phyloP scores from a whole-genome alignment of 2,113 vertebrate species.

The Vulpes ferrilata region DNA sequence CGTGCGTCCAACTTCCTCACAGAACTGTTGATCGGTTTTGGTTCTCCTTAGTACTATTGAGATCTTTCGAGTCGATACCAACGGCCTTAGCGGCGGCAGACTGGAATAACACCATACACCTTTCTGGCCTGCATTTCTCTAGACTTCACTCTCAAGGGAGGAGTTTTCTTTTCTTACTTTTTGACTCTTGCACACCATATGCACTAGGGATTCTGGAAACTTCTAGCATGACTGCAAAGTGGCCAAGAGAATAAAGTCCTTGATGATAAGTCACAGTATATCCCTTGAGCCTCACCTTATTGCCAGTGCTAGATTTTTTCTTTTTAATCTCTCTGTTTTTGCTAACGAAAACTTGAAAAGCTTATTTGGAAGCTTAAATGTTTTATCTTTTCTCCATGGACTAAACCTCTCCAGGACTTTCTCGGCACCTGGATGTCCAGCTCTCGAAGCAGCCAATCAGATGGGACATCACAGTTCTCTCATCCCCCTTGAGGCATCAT shows the following conservation, averaged over 20 bases:
- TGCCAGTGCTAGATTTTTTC: conserved; percentile 89
- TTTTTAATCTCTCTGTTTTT: conserved; percentile 86
- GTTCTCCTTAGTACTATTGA: conserved; percentile 87
- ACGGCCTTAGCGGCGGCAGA: conserved; percentile 91
- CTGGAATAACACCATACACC: conserved; percentile 88
- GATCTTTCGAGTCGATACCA: conserved; percentile 88
- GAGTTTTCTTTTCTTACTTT: conserved; percentile 86
- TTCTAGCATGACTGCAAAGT: conserved; percentile 88
- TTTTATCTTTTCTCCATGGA: conserved; percentile 89
- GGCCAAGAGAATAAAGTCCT: conserved; percentile 88
- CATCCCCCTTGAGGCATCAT: conserved; percentile 84
- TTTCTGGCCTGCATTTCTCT: conserved; percentile 89
- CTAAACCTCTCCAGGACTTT: conserved; percentile 85
- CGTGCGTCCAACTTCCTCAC: conserved; percentile 85
- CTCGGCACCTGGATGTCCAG: conserved; percentile 87
- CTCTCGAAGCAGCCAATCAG: conserved; percentile 90
- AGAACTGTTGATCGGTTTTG: conserved; percentile 86
- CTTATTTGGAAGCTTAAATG: conserved; percentile 89
- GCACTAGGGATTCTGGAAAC: conserved; percentile 91
- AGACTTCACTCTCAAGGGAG: conserved; percentile 87
- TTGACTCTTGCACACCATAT: conserved; percentile 91
- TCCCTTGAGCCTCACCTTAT: conserved; percentile 90
- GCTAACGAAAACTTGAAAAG: conserved; percentile 88
- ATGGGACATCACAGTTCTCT: conserved; percentile 88
- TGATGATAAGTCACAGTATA: conserved; percentile 88